Conservation (phyloP, 2,888 invertebrate species). For the Pheosia tremula region DNA sequence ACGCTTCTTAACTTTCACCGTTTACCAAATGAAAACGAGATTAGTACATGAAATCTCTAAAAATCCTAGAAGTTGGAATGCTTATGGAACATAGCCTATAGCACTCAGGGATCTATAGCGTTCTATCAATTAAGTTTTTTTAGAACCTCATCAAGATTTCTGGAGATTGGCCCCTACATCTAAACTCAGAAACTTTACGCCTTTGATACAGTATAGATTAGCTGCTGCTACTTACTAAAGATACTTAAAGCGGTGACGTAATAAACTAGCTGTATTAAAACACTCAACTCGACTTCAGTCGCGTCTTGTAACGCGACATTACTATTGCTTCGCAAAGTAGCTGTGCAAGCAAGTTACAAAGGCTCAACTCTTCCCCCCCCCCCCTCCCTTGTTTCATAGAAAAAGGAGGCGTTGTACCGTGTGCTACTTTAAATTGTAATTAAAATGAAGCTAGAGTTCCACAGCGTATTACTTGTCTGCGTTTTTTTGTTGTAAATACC, state of each 20-base stretch:
- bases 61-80: no score
- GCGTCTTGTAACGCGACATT: constrained; percentile 1
- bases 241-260: neutral
- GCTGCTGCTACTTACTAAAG: neutral
- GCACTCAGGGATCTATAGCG: no score
- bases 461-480: neutral
- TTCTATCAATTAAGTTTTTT: no score
- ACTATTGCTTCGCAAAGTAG: constrained; percentile 4
- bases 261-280: constrained; percentile 7
- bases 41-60: no score
- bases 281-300: neutral
- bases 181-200: no score
- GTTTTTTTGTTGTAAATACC: no score
- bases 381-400: neutral
- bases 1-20: no score
- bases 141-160: no score
- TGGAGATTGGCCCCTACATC: no score
- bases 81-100: no score
- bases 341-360: constrained; percentile 4
- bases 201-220: no score
- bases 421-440: constrained; percentile 8
- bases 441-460: neutral
- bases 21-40: no score
- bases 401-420: constrained; percentile 8
- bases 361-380: constrained; percentile 1